Percentiles rank a stretch among this genome's conserved stretches.
phyloP scores from a whole-genome alignment of 1,140 invertebrate species.

The Olivierus martensii region DNA sequence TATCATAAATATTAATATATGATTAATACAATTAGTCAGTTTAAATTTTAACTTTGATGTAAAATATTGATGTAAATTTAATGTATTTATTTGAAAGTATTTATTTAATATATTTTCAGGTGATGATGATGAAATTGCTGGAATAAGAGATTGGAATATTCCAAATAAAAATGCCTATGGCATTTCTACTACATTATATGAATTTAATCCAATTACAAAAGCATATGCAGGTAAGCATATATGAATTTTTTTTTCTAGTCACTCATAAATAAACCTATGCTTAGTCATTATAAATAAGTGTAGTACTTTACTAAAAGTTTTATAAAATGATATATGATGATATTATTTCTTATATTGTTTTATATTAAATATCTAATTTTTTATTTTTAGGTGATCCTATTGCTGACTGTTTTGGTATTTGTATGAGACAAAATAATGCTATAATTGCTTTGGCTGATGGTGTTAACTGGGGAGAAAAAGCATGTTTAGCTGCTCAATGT shows the following conservation, averaged over 20 bases:
- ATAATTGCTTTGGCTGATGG: constrained; percentile 78
- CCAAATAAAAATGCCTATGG: constrained; percentile 51
- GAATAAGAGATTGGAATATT: constrained; percentile 50
- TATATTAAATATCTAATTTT: background rate
- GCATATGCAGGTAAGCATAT: constrained; percentile 40
- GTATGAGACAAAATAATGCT: constrained; percentile 59
- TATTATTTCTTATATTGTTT: no score
- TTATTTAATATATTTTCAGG: no score
- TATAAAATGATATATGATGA: no score
- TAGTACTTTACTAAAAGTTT: no score
- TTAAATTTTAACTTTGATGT: no score
- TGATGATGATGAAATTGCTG: constrained; percentile 37
- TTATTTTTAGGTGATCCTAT: constrained; percentile 56
- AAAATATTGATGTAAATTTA: no score
- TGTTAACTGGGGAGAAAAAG: constrained; percentile 86
- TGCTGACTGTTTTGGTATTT: constrained; percentile 76
- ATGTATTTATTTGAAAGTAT: no score
- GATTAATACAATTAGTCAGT: no score
- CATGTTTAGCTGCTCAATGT: constrained; percentile 70
- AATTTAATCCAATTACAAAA: constrained; percentile 59
- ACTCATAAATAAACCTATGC: background rate
- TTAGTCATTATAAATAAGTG: background rate
- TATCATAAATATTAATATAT: no score
- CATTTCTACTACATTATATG: constrained; percentile 52
- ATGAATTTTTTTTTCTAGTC: background rate